Evolutionary conservation across 2,113 vertebrate genomes (phyloP).

Genomic region (Phaethornis superciliosus): DNA sequence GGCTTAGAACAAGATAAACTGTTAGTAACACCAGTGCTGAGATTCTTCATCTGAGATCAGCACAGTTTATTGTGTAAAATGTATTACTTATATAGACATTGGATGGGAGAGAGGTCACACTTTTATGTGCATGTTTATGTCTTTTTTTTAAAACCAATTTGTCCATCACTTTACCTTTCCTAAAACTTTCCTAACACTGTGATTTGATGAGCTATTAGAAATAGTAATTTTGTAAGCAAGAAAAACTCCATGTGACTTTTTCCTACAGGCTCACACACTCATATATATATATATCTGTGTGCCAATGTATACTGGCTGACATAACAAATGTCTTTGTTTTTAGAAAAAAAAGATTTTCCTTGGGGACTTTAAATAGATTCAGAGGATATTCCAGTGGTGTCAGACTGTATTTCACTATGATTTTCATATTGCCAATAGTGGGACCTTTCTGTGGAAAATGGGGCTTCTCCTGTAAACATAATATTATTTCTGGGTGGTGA

Average conservation of each 20-base stretch:
- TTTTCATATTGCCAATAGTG: constrained; percentile 64
- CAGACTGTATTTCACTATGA: constrained; percentile 44
- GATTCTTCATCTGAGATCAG: neutral
- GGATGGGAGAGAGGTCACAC: neutral
- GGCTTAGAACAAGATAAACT: neutral
- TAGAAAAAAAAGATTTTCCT: constrained; percentile 38
- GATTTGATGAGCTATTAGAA: neutral
- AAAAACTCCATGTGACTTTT: neutral
- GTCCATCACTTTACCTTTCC: neutral
- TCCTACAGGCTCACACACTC: neutral
- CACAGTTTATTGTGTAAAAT: neutral
- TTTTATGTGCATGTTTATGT: neutral
- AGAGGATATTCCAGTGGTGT: constrained; percentile 31
- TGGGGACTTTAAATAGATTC: constrained; percentile 58
- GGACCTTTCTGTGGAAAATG: constrained; percentile 57
- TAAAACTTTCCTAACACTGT: neutral
- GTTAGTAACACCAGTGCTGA: neutral
- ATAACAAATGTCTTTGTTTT: constrained; percentile 50
- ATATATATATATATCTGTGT: neutral
- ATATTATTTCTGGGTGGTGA: constrained; percentile 64
- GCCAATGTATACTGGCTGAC: constrained; percentile 9
- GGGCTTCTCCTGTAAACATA: constrained; percentile 61
- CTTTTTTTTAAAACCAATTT: neutral
- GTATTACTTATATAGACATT: no score
- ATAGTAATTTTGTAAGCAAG: neutral